Conservation (phyloP, 2,797 vertebrate genomes). For the Typhlichthys subterraneus region DNA sequence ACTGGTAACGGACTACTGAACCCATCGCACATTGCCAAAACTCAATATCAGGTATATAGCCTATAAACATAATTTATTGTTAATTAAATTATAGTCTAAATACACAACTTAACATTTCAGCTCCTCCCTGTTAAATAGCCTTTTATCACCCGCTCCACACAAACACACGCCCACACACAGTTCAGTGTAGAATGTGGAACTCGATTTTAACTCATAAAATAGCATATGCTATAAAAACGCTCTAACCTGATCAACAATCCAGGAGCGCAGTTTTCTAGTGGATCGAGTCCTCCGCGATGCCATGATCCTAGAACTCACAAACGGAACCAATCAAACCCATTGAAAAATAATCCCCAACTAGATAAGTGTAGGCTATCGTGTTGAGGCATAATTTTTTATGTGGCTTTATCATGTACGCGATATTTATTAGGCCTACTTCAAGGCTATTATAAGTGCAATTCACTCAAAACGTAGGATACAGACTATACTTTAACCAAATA, state of each 20-base stretch:
- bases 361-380: neutral
- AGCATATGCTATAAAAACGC: neutral
- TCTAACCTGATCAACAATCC: constrained; percentile 86
- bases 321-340: neutral
- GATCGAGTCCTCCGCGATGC: constrained; percentile 65
- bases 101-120: no score
- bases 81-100: no score
- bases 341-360: neutral
- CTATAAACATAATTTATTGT: no score
- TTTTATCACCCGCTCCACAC: neutral
- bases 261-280: constrained; percentile 82
- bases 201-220: no score
- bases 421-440: no score
- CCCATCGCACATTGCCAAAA: no score
- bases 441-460: no score
- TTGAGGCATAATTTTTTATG: neutral
- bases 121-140: neutral
- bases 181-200: no score
- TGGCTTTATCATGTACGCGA: neutral
- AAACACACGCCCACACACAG: neutral
- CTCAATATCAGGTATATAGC: no score
- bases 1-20: neutral
- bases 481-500: neutral
- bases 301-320: constrained; percentile 60
- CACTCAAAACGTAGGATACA: neutral